Conservation (phyloP, 2,888 invertebrate species). For the Pogonocherus hispidulus region DNA sequence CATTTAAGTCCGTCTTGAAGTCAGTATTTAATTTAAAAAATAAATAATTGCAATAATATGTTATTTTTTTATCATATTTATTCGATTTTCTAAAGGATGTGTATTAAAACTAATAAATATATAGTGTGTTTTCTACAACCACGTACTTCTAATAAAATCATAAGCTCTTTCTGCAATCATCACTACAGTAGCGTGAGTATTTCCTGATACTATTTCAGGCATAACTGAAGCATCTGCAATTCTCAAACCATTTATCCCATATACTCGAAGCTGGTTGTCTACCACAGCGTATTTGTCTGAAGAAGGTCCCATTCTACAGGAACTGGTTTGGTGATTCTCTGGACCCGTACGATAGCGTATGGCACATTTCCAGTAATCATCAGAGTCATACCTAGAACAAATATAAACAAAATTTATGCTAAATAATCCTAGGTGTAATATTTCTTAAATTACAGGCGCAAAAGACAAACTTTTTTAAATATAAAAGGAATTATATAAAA, state of each 20-base stretch:
- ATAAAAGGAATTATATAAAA: too few relatives aligned
- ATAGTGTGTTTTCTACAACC: too few relatives aligned
- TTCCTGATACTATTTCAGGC: conserved; percentile 65
- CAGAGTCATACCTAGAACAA: conserved; percentile 68
- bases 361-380: conserved; percentile 84
- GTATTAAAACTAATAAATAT: too few relatives aligned
- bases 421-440: too few relatives aligned
- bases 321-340: conserved; percentile 87
- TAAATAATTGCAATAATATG: too few relatives aligned
- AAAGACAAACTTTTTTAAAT: too few relatives aligned
- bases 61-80: too few relatives aligned
- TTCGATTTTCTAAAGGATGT: too few relatives aligned
- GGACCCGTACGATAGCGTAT: conserved; percentile 80
- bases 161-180: conserved; percentile 67
- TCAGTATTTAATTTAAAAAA: too few relatives aligned
- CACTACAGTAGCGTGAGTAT: conserved; percentile 66
- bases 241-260: conserved; percentile 74
- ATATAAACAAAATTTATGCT: too few relatives aligned
- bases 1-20: too few relatives aligned
- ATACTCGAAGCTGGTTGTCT: conserved; percentile 76
- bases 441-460: too few relatives aligned
- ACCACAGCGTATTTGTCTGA: conserved; percentile 82
- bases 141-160: conserved; percentile 63
- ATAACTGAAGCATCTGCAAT: conserved; percentile 69
- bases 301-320: conserved; percentile 85